Percentiles rank a stretch among this genome's conserved stretches.
Conservation (phyloP, 2,888 invertebrate genomes). For the Pyrocoelia pectoralis region DNA sequence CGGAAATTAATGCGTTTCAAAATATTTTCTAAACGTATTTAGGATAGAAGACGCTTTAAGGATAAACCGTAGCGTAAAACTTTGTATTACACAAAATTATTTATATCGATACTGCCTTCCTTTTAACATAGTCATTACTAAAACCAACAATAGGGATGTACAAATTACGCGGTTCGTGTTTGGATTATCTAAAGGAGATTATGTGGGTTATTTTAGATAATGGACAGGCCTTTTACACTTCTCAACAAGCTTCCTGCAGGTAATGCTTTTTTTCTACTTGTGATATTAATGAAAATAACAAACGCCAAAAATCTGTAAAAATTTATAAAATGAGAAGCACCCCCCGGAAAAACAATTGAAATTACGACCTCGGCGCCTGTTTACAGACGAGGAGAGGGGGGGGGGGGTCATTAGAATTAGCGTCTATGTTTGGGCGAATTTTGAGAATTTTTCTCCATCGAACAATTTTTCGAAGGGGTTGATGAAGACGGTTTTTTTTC, state of each 20-base stretch:
- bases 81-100: background rate
- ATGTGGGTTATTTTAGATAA: conserved; percentile 29
- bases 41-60: background rate
- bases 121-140: conserved; percentile 38
- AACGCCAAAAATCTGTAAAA: too few relatives aligned
- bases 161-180: conserved; percentile 37
- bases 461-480: too few relatives aligned
- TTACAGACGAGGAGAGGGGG: too few relatives aligned
- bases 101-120: conserved; percentile 34
- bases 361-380: too few relatives aligned
- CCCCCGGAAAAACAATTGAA: too few relatives aligned
- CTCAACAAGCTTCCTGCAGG: conserved; percentile 14
- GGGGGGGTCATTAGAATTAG: too few relatives aligned
- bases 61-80: too few relatives aligned
- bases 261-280: background rate
- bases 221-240: conserved; percentile 33
- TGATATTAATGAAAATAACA: too few relatives aligned
- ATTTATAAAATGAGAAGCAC: too few relatives aligned
- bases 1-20: conserved; percentile 1
- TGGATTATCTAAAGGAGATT: conserved; percentile 26
- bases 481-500: too few relatives aligned
- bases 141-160: conserved; percentile 40
- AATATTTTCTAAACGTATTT: background rate
- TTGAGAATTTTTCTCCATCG: too few relatives aligned
- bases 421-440: too few relatives aligned